Evolutionary conservation across 2,888 invertebrate species (phyloP).

Genomic region (Patella pellucida): DNA sequence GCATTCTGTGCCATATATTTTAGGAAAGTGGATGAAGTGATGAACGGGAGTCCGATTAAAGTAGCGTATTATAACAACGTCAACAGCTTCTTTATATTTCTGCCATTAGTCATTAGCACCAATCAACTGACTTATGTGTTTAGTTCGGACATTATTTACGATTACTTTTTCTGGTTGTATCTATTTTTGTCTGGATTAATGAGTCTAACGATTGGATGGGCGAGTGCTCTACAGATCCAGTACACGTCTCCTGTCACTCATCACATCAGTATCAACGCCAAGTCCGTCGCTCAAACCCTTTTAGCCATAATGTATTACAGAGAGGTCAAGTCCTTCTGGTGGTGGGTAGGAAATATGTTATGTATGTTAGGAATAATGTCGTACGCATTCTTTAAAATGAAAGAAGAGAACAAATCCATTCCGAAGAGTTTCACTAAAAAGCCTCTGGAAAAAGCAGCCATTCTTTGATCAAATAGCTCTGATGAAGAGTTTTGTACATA

Average conservation of each 20-base stretch:
- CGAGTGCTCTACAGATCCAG: constrained; percentile 68
- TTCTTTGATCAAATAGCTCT: too few relatives aligned
- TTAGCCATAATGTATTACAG: constrained; percentile 65
- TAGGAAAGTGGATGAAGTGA: constrained; percentile 60
- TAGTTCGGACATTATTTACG: constrained; percentile 37
- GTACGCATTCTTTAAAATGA: constrained; percentile 47
- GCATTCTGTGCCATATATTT: constrained; percentile 68
- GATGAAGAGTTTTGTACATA: too few relatives aligned
- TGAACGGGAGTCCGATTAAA: constrained; percentile 60
- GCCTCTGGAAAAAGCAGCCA: too few relatives aligned
- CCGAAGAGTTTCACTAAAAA: too few relatives aligned
- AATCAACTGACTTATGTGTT: constrained; percentile 59
- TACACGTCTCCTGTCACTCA: constrained; percentile 70
- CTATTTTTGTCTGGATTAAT: constrained; percentile 61
- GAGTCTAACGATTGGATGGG: constrained; percentile 66
- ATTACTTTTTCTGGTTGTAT: constrained; percentile 55
- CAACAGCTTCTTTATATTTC: constrained; percentile 60
- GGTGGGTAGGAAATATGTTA: constrained; percentile 69
- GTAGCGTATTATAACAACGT: constrained; percentile 65
- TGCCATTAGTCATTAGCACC: constrained; percentile 61
- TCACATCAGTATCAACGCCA: constrained; percentile 69
- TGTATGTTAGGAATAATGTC: constrained; percentile 65
- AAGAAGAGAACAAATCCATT: too few relatives aligned
- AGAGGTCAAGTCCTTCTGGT: constrained; percentile 60
- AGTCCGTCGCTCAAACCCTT: constrained; percentile 68